Evolutionary conservation across 2,888 invertebrate species (phyloP), one percentile per base, ranked within the genome.

Genomic region (Lagria hirta): DNA sequence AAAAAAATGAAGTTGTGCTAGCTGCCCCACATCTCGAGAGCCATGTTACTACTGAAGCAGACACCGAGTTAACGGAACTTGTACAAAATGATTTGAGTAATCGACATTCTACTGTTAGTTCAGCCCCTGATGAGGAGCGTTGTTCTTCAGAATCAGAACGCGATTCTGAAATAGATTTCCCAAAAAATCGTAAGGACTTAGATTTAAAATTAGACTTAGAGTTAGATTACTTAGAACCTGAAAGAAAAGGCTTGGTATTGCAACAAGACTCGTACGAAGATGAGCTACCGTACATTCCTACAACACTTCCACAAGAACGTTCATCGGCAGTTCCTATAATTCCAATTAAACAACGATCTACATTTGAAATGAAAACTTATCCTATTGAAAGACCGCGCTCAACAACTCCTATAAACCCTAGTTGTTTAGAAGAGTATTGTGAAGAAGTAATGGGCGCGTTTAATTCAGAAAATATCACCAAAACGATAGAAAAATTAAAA

Each of bases 251-350:
- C 1, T 75, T 92, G 24, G 88, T 91, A 27, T 76, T 84, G 43
- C 83, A 81, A 57, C 84, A 88, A 65, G 89, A 90, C 65, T 90
- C 90, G 21, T 86, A 88, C 64, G 90, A 90, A 61, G 81, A 81
- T 38, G 88, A 89, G 71, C 75, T 92, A 62, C 92, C 92, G 1
- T 91, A 89, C 68, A 82, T 92, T 62, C 91, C 92, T 41, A 91
- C 92, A n/a, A 92, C 91, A 37, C 73, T 92, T 63, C 92, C 92
- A 11, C 78, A 83, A 66, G 92, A 92, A 73, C 81, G 91, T 50
- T 84, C 90, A 8, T 80, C 86, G 48, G 89, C 86, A 14, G 74
- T 90, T 52, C 85, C 89, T 10, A 83, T 92, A 61, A 80, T 91
- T 51, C 90, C 92, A 13, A 81, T 90, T 57, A 83, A 83, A 62